Evolutionary conservation across 2,888 invertebrate genomes (phyloP), one percentile per base, ranked within the genome.

Genomic region (Macrostomum cliftonense): DNA sequence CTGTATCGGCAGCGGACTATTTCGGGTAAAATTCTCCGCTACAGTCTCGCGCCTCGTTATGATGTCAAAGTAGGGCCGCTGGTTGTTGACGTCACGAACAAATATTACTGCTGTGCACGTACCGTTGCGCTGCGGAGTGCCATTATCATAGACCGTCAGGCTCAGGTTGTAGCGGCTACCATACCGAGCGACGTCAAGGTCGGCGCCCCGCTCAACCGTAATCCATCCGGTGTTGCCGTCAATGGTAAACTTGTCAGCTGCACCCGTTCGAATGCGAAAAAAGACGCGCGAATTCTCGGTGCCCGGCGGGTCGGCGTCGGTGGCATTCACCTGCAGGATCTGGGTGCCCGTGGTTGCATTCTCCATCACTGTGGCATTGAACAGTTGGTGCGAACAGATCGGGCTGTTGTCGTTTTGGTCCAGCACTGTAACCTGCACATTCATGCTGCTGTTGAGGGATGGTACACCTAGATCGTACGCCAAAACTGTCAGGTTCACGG

Each of bases 161-260:
- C 28, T 28, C 28, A 28, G 28, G 28, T 28, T 28, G 28, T 28
- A 28, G 4, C 28, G 28, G 28, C 28, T 28, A 4, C 28, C 28
- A 28, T 28, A 28, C 28, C 28, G 28, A 28, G 28, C 9, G 28
- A 28, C 28, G 28, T 28, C 28, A 4, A 28, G 28, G 28, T 28
- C 28, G 4, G 28, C 28, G 9, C 28, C 28, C 28, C 28, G 28
- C 28, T 28, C 28, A 4, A 28, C 40, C 16, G 9, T 9, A 17
- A 50, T 37, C 9, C 42, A 20, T 12, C 93, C 93, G 0, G 78
- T 78, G 58, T 82, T 80, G 0, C 88, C 79, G 59, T 83, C 83
- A 39, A 93, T 85, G 1, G 85, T 79, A 67, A 93, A 93, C 72
- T 93, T 91, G 67, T 93, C 91, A 48, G 80, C 79, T 0, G 87